Percentiles rank a stretch among this genome's conserved stretches.
Conservation (phyloP, 2,888 invertebrate genomes). For the Drosophila lutescens region DNA sequence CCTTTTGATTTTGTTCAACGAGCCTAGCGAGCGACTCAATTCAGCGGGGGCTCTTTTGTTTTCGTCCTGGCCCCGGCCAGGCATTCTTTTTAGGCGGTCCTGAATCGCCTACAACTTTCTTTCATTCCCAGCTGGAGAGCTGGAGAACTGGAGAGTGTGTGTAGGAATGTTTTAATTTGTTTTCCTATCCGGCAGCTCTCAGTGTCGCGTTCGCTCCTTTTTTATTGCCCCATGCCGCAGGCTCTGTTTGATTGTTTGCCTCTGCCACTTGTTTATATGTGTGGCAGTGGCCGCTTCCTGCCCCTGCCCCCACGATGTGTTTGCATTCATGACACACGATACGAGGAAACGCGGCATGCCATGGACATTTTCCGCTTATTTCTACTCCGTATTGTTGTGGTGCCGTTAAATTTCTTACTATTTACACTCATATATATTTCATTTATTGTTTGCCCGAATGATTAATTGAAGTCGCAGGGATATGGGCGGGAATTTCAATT, state of each 20-base stretch:
- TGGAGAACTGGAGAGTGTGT: slow-evolving; percentile 12
- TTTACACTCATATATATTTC: slow-evolving; percentile 46
- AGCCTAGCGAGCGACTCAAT: slow-evolving; percentile 81
- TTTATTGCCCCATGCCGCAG: slow-evolving; percentile 73
- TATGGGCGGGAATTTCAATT: slow-evolving; percentile 71
- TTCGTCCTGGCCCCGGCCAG: slow-evolving; percentile 19
- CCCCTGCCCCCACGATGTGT: slow-evolving; percentile 35
- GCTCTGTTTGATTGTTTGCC: slow-evolving; percentile 77
- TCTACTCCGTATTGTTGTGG: slow-evolving; percentile 3
- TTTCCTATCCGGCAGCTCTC: slow-evolving; percentile 69
- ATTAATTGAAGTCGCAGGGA: slow-evolving; percentile 78
- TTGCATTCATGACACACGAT: slow-evolving; percentile 77
- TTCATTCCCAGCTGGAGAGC: slow-evolving; percentile 26
- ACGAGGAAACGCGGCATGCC: slow-evolving; percentile 68
- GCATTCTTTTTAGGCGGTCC: slow-evolving; percentile 41
- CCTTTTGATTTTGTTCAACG: slow-evolving; percentile 82
- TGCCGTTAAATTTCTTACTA: slow-evolving; percentile 33
- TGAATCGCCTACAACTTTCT: slow-evolving; percentile 41
- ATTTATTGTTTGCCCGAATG: slow-evolving; percentile 76
- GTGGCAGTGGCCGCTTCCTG: slow-evolving; percentile 31
- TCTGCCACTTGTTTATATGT: slow-evolving; percentile 68
- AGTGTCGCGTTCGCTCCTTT: slow-evolving; percentile 59
- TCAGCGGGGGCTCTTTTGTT: slow-evolving; percentile 67
- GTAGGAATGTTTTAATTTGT: slow-evolving; percentile 82
- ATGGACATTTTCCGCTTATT: slow-evolving; percentile 56